phyloP scores from a whole-genome alignment of 2,797 vertebrate genomes.

The Chelmon rostratus region DNA sequence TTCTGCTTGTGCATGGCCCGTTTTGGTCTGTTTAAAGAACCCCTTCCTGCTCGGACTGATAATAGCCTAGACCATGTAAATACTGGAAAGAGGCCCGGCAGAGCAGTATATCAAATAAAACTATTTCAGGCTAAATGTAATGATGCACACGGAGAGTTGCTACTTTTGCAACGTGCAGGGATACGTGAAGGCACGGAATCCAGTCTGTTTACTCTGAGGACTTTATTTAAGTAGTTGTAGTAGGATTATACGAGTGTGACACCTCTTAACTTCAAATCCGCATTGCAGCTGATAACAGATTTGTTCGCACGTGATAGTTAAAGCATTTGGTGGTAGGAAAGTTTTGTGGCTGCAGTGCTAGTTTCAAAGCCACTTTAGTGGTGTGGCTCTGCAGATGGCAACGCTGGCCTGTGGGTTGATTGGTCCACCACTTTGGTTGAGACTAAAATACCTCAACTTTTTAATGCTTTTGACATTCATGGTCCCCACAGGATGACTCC shows the following conservation, averaged over 20 bases:
- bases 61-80: conserved; percentile 67
- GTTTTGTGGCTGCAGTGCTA: background rate
- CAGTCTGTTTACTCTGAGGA: conserved; percentile 45
- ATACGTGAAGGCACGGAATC: conserved; percentile 25
- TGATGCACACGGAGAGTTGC: conserved; percentile 30
- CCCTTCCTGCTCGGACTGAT: conserved; percentile 74
- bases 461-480: background rate
- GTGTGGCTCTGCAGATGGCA: background rate
- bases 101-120: conserved; percentile 51
- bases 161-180: conserved; percentile 43
- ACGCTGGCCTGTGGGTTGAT: background rate
- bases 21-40: conserved; percentile 72
- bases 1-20: conserved; percentile 52
- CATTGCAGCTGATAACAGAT: conserved; percentile 40
- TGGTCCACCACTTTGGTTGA: background rate
- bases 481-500: background rate
- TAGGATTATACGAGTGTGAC: conserved; percentile 68
- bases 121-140: conserved; percentile 48
- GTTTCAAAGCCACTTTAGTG: background rate
- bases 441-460: background rate
- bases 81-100: conserved; percentile 54
- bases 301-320: conserved; percentile 32
- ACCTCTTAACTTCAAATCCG: conserved; percentile 49
- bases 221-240: conserved; percentile 53
- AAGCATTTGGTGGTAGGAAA: conserved; percentile 6